Percentiles rank a stretch among this genome's conserved stretches.
phyloP scores from a whole-genome alignment of 2,113 vertebrate genomes.

The Xenopus laevis region DNA sequence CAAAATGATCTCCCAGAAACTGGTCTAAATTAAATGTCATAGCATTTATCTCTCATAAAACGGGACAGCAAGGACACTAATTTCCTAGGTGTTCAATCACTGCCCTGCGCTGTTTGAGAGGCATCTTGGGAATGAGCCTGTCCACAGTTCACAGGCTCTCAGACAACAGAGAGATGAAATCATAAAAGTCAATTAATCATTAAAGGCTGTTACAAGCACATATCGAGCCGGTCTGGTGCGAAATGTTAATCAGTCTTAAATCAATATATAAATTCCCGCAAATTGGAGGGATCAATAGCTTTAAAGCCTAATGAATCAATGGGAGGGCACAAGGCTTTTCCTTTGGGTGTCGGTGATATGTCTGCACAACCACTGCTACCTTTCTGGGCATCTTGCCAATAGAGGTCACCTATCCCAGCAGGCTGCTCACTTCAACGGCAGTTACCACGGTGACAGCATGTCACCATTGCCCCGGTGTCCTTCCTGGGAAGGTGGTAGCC shows the following conservation, averaged over 20 bases:
- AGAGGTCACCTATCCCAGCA: constrained; percentile 69
- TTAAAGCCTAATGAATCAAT: constrained; percentile 69
- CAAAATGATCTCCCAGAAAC: constrained; percentile 72
- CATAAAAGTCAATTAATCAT: constrained; percentile 88
- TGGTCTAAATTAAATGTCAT: constrained; percentile 81
- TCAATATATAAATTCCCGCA: constrained; percentile 82
- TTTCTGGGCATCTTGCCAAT: constrained; percentile 64
- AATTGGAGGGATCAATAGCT: constrained; percentile 73
- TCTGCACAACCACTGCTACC: constrained; percentile 55
- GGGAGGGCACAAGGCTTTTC: constrained; percentile 61
- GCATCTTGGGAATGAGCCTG: constrained; percentile 56
- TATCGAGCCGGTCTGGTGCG: constrained; percentile 76
- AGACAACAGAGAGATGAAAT: constrained; percentile 71
- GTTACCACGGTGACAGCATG: constrained; percentile 87
- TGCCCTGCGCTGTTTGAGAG: constrained; percentile 67
- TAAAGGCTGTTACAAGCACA: constrained; percentile 81
- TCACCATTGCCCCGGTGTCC: constrained; percentile 67
- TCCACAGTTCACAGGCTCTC: constrained; percentile 67
- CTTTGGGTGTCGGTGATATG: constrained; percentile 67
- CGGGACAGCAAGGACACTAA: constrained; percentile 77
- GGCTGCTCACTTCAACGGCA: constrained; percentile 66
- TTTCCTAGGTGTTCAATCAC: constrained; percentile 79
- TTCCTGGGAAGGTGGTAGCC: constrained; percentile 64
- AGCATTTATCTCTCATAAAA: constrained; percentile 84
- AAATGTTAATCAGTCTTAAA: constrained; percentile 83